phyloP scores from a whole-genome alignment of 2,888 invertebrate species.

The Hirtodrosophila alboralis region DNA sequence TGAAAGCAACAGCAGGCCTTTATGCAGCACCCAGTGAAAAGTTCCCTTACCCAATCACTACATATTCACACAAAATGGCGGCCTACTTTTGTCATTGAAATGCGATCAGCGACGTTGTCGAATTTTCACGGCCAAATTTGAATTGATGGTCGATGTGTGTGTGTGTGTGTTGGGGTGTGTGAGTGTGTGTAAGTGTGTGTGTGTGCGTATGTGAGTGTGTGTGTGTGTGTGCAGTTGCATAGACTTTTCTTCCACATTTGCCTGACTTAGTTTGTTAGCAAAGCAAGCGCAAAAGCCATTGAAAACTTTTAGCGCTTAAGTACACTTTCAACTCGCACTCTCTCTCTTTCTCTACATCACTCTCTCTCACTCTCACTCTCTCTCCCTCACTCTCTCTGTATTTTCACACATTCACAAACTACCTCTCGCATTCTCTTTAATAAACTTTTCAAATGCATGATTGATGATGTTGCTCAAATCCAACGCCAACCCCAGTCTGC shows the following conservation, averaged over 20 bases:
- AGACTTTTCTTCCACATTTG: slow-evolving; percentile 48
- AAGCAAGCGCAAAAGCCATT: slow-evolving; percentile 63
- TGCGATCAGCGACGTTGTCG: slow-evolving; percentile 44
- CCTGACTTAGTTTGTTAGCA: slow-evolving; percentile 51
- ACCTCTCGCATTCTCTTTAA: slow-evolving; percentile 45
- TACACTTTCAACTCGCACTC: slow-evolving; percentile 42
- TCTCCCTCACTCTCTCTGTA: slow-evolving; percentile 4
- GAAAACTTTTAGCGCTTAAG: slow-evolving; percentile 72
- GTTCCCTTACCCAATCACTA: background rate
- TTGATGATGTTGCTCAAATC: slow-evolving; percentile 65
- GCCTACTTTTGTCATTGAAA: slow-evolving; percentile 56
- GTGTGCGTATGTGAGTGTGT: slow-evolving; percentile 9
- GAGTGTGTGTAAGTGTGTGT: slow-evolving; percentile 8
- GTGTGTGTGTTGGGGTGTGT: slow-evolving; percentile 6
- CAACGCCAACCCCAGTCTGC: slow-evolving; percentile 8
- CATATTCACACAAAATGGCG: slow-evolving; percentile 25
- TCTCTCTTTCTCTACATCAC: slow-evolving; percentile 9
- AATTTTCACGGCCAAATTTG: slow-evolving; percentile 49
- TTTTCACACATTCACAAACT: slow-evolving; percentile 4
- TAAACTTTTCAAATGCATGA: slow-evolving; percentile 75
- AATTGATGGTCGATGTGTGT: slow-evolving; percentile 30
- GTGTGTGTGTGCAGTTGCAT: slow-evolving; percentile 25
- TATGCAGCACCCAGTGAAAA: slow-evolving; percentile 5
- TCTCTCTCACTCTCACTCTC: background rate
- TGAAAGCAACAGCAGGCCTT: slow-evolving; percentile 13